phyloP scores from a whole-genome alignment of 2,113 vertebrate genomes.

The Raja brachyura region DNA sequence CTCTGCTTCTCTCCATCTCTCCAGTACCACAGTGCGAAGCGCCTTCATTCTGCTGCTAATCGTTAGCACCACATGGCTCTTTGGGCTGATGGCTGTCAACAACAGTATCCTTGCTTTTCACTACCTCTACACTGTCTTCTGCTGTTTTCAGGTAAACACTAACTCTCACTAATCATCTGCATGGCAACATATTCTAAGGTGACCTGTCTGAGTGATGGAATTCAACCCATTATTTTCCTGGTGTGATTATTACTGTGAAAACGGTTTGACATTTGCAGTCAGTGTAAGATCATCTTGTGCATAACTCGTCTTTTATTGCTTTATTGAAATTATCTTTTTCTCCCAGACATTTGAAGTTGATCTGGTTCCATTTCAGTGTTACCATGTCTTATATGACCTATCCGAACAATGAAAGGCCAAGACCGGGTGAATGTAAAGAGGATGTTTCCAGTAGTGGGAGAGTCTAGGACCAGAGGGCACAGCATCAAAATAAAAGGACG shows the following conservation, averaged over 20 bases:
- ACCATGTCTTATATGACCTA: background rate
- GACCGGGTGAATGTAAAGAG: too few relatives aligned
- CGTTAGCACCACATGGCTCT: conserved; percentile 89
- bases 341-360: background rate
- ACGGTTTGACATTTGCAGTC: background rate
- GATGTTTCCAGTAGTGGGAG: too few relatives aligned
- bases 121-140: conserved; percentile 91
- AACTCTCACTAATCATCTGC: conserved; percentile 39
- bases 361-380: conserved; percentile 6
- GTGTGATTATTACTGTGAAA: background rate
- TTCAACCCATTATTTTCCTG: background rate
- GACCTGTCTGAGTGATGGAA: background rate
- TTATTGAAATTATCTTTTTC: background rate
- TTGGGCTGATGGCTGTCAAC: conserved; percentile 95
- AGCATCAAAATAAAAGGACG: too few relatives aligned
- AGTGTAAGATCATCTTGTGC: background rate
- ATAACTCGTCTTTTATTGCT: background rate
- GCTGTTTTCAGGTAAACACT: conserved; percentile 78
- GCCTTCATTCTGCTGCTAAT: conserved; percentile 88
- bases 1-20: conserved; percentile 50
- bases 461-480: too few relatives aligned
- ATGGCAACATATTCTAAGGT: conserved; percentile 15
- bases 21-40: conserved; percentile 80
- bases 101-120: conserved; percentile 96
- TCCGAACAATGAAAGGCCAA: too few relatives aligned